A percentile compares a stretch with the other conserved stretches of the same genome.
phyloP scores from a whole-genome alignment of 2,797 vertebrate species.

The Enteromius argenteus region DNA sequence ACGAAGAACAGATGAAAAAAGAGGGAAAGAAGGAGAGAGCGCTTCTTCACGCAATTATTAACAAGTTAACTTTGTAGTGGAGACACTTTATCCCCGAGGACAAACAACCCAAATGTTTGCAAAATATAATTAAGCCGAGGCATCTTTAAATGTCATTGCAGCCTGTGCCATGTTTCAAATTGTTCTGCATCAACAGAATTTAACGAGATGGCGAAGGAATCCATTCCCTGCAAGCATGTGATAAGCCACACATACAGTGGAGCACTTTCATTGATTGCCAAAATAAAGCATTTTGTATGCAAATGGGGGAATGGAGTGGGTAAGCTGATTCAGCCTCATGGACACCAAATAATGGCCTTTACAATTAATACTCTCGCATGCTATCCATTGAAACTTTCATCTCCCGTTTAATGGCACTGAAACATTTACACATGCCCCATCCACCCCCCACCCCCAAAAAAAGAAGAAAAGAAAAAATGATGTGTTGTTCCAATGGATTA shows the following conservation, averaged over 20 bases:
- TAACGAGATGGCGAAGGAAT: slow-evolving; percentile 99
- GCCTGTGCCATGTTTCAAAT: slow-evolving; percentile 99
- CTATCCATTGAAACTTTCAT: slow-evolving; percentile 85
- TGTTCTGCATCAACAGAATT: slow-evolving; percentile 99
- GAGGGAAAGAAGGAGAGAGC: slow-evolving; percentile 71
- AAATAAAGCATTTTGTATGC: slow-evolving; percentile 99
- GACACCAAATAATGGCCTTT: slow-evolving; percentile 90
- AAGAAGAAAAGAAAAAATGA: slow-evolving; percentile 53
- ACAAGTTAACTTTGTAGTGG: slow-evolving; percentile 99
- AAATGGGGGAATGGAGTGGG: slow-evolving; percentile 99
- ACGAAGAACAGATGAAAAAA: slow-evolving; percentile 69
- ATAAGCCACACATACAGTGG: slow-evolving; percentile 99
- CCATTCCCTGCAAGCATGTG: slow-evolving; percentile 97
- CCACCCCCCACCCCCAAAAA: slow-evolving; percentile 56
- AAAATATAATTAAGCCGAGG: slow-evolving; percentile 99
- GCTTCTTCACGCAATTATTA: slow-evolving; percentile 88
- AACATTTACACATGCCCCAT: slow-evolving; percentile 81
- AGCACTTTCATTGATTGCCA: slow-evolving; percentile 99
- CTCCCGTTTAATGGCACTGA: slow-evolving; percentile 85
- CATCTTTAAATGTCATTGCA: slow-evolving; percentile 99
- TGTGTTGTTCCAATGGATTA: slow-evolving; percentile 82
- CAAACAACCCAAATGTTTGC: slow-evolving; percentile 99
- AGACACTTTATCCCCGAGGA: slow-evolving; percentile 98
- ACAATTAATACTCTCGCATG: slow-evolving; percentile 88
- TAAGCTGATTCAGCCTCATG: slow-evolving; percentile 94